Evolutionary conservation across 2,888 invertebrate genomes (phyloP), one percentile per base, ranked within the genome.

Genomic region (Parascotia fuliginaria): DNA sequence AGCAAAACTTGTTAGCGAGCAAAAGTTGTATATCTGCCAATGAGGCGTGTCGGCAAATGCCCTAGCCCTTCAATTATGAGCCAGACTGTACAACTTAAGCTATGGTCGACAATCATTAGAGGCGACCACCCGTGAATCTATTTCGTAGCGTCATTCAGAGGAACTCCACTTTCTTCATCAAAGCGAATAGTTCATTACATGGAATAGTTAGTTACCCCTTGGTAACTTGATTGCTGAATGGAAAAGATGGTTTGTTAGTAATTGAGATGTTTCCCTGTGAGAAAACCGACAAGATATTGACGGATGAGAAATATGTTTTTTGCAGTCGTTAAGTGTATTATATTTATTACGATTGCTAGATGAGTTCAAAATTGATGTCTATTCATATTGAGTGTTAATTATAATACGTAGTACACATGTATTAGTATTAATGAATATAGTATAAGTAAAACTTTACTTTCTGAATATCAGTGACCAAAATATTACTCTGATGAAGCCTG

Each of bases 111-210:
- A 74, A 80, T 81, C 75, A 77, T 77, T 68, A 77, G 70, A 72
- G 61, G 67, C 75, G 82, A 80, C 84, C 85, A 85, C 83, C 85
- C 80, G 79, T 73, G 75, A 81, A 78, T 74, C 73, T 79, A 75
- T 79, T 78, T 76, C 67, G 49, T 44, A 59, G 22, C 53, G 46
- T 57, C 60, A 65, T 52, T 46, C 55, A 38, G 42, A 57, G 60
- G 62, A 55, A 62, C 56, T 47, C 16, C 42, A 52, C 50, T 65
- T 65, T 31, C 65, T 65, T 62, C 38, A 49, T 46, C 45, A 41
- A 51, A 45, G 58, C 36, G 55, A 58, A 55, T 61, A 53, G 50
- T 59, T 65, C 34, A 45, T 52, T 61, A 24, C 43, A 37, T 37
- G 19, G 34, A 12, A 39, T 45, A 57, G 37, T 63, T 63, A 60